phyloP scores from a whole-genome alignment of 2,797 vertebrate species.

The Diplodus sargus region DNA sequence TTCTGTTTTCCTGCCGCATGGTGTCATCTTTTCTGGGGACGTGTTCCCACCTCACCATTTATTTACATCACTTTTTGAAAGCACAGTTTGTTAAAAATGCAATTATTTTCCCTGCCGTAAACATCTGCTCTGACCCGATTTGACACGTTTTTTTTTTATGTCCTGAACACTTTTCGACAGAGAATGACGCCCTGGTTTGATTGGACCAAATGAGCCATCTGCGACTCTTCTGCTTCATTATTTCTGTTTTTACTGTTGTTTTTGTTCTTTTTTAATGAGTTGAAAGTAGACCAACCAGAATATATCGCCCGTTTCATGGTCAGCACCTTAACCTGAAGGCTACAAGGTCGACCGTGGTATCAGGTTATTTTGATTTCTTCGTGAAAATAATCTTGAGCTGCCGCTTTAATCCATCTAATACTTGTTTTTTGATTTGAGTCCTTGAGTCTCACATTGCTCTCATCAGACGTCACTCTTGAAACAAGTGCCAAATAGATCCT shows the following conservation, averaged over 20 bases:
- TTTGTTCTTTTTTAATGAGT: background rate
- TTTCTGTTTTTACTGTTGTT: background rate
- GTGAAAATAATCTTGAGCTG: background rate
- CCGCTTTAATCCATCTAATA: background rate
- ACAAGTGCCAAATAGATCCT: background rate
- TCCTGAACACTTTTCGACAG: too few species aligned
- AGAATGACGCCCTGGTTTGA: too few species aligned
- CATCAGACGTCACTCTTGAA: background rate
- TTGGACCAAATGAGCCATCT: background rate
- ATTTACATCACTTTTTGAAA: too few species aligned
- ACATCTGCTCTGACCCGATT: too few species aligned
- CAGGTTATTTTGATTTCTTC: background rate
- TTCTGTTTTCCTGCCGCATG: background rate
- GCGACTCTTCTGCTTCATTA: background rate
- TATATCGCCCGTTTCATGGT: background rate
- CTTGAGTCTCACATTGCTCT: background rate
- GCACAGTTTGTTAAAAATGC: too few species aligned
- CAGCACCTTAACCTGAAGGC: background rate
- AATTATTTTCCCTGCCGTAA: too few species aligned
- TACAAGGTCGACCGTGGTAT: too few species aligned
- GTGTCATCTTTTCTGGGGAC: too few species aligned
- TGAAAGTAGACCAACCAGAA: background rate
- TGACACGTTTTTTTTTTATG: too few species aligned
- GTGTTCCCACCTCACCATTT: too few species aligned
- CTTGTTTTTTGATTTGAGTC: background rate